Evolutionary conservation across 2,113 vertebrate genomes (phyloP).

Genomic region (Sardina pilchardus): DNA sequence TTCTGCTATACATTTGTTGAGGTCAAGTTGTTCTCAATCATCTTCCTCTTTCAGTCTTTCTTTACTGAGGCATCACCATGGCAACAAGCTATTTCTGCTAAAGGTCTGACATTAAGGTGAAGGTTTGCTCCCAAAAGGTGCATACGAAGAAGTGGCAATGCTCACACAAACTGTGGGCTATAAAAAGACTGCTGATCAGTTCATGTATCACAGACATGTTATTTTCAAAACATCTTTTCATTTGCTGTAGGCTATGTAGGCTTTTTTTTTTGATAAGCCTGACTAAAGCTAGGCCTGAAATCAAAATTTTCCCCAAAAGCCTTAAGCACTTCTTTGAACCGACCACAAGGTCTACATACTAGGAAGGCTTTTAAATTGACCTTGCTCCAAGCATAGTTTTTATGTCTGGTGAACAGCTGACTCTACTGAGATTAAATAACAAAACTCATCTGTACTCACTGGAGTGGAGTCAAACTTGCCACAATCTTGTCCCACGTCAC

Average conservation of each 20-base stretch:
- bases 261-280: too few relatives aligned
- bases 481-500: constrained; percentile 44
- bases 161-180: not conserved
- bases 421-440: not conserved
- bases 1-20: not conserved
- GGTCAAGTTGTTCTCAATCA: not conserved
- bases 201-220: not conserved
- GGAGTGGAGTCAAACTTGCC: constrained; percentile 38
- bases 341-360: not conserved
- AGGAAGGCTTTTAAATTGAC: not conserved
- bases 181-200: not conserved
- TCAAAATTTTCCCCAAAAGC: not conserved
- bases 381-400: not conserved
- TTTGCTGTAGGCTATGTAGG: too few relatives aligned
- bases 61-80: constrained; percentile 11
- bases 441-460: not conserved
- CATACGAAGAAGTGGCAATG: not conserved
- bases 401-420: not conserved
- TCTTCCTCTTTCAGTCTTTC: not conserved
- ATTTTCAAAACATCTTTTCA: not conserved
- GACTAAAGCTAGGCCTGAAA: too few relatives aligned
- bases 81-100: constrained; percentile 1
- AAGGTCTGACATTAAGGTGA: not conserved
- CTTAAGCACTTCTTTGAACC: not conserved
- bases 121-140: not conserved